Percentiles rank a stretch among this genome's conserved stretches.
Conservation (phyloP, 2,113 vertebrate genomes). For the Thinocorus orbignyianus region DNA sequence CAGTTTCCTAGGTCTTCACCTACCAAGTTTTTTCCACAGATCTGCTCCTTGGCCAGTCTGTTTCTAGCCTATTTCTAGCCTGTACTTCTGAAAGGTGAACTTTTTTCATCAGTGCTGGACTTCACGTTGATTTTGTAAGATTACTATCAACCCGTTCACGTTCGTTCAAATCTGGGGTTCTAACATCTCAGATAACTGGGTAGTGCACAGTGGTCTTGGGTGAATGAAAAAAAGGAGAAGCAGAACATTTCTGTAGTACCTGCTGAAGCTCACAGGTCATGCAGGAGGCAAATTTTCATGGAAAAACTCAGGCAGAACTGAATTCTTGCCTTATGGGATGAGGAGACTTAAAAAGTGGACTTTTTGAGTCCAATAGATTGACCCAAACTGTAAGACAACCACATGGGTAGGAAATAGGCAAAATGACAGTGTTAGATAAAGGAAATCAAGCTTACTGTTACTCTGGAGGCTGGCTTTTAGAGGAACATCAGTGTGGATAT, state of each 20-base stretch:
- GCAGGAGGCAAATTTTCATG: background rate
- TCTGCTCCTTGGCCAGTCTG: background rate
- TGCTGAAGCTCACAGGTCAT: background rate
- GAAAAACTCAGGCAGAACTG: background rate
- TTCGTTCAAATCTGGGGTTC: background rate
- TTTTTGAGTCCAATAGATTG: background rate
- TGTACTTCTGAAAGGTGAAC: background rate
- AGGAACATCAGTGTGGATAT: background rate
- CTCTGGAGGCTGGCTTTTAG: background rate
- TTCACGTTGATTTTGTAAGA: background rate
- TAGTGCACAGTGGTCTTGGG: background rate
- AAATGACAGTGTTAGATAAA: background rate
- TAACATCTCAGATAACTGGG: background rate
- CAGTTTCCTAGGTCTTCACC: background rate
- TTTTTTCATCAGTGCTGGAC: background rate
- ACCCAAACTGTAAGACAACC: background rate
- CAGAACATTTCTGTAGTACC: background rate
- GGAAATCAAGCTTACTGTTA: background rate
- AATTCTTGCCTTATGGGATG: background rate
- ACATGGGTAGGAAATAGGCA: background rate
- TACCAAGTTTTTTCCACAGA: background rate
- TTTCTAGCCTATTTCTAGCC: background rate
- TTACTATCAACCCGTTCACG: background rate
- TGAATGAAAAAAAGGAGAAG: background rate
- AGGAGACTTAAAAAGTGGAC: background rate